These are phyloP conservation scores for Fistularia commersonii DNA, from an alignment of 2,797 vertebrate genomes.

Conservation along the genomic window DNA sequence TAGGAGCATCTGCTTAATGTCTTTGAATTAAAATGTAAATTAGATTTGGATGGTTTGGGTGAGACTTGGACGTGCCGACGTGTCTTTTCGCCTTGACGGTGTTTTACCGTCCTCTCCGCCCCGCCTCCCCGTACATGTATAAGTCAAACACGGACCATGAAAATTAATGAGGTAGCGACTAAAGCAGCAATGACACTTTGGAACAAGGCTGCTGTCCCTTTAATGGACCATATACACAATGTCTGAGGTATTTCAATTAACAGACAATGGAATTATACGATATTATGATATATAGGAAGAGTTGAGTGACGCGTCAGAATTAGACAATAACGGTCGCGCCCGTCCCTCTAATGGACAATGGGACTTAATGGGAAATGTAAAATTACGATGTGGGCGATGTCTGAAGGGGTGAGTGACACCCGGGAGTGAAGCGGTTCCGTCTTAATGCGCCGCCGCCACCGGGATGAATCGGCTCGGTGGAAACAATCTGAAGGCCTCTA, in stretches of 20 bases:
- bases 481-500: slow-evolving; percentile 58
- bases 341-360: slow-evolving; percentile 59
- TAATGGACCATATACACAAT: slow-evolving; percentile 63
- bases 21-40: slow-evolving; percentile 74
- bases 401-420: slow-evolving; percentile 66
- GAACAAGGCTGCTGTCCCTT: slow-evolving; percentile 47
- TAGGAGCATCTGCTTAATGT: slow-evolving; percentile 70
- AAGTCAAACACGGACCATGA: slow-evolving; percentile 53
- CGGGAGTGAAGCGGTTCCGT: slow-evolving; percentile 58
- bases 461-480: slow-evolving; percentile 55
- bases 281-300: slow-evolving; percentile 52
- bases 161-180: slow-evolving; percentile 56
- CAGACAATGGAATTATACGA: slow-evolving; percentile 55
- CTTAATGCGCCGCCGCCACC: slow-evolving; percentile 68
- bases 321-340: slow-evolving; percentile 38
- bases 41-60: slow-evolving; percentile 52
- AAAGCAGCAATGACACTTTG: slow-evolving; percentile 50
- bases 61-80: slow-evolving; percentile 39
- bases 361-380: slow-evolving; percentile 62
- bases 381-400: slow-evolving; percentile 58
- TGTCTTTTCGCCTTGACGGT: slow-evolving; percentile 35
- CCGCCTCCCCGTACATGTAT: slow-evolving; percentile 18
- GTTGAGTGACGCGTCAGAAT: slow-evolving; percentile 41
- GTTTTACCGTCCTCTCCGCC: slow-evolving; percentile 11
- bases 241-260: slow-evolving; percentile 67